These are phyloP conservation scores for Mesocricetus auratus DNA, from an alignment of 2,113 vertebrate genomes.

Conservation along the genomic window DNA sequence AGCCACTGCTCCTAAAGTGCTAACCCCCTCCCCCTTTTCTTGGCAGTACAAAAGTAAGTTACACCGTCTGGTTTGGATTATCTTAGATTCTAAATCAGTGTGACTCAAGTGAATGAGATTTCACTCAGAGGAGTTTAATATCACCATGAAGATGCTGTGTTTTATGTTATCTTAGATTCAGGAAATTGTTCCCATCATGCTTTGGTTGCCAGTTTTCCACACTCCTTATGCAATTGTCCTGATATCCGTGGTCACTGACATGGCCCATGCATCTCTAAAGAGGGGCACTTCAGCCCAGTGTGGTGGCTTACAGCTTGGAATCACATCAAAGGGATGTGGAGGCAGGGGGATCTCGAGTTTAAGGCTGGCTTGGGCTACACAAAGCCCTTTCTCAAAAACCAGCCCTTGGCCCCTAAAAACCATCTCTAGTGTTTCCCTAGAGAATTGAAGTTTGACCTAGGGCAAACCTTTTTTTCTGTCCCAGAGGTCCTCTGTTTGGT, in stretches of 20 bases:
- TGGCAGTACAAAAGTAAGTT: conserved; percentile 23
- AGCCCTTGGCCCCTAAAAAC: not conserved
- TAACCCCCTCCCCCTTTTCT: not conserved
- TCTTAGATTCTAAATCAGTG: conserved; percentile 26
- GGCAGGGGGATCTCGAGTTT: not conserved
- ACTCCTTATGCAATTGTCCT: not conserved
- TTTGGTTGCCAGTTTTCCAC: conserved; percentile 23
- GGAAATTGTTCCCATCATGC: conserved; percentile 7
- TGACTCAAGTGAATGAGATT: conserved; percentile 53
- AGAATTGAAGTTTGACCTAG: not conserved
- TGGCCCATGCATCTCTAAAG: not conserved
- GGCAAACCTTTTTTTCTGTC: not conserved
- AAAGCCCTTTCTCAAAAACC: not conserved
- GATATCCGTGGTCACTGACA: not conserved
- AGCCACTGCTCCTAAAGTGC: not conserved
- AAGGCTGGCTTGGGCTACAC: not conserved
- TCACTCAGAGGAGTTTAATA: conserved; percentile 42
- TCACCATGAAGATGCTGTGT: conserved; percentile 51
- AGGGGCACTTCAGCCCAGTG: not conserved
- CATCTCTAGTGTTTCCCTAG: conserved; percentile 13
- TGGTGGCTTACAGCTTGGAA: not conserved
- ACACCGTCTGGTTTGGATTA: conserved; percentile 58
- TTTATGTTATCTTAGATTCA: conserved; percentile 34
- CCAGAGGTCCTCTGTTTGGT: not conserved
- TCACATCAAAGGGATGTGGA: not conserved